Base-by-base conservation (phyloP, 1,140 invertebrate species). In the Amphibalanus amphitrite region DNA sequence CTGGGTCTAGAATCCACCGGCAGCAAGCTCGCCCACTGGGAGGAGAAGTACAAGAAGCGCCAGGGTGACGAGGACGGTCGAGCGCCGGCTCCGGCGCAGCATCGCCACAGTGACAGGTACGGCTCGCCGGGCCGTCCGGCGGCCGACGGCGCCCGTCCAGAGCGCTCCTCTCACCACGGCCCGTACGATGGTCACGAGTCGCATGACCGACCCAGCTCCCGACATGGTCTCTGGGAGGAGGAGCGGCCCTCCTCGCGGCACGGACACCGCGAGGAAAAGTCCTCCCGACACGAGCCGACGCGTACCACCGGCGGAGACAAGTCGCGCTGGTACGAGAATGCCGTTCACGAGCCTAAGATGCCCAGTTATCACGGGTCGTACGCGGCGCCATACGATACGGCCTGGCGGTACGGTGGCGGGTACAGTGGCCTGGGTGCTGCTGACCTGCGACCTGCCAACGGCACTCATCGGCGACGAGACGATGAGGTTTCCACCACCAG, bases 1-100 rank as follows among this genome's bases (percentile, higher is more conserved):
- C 26, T 26, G 1, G 65, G 65, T 25, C 26, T 28, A 8, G 65
- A 67, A 10, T 0, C 65, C n/a, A 28, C 65, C n/a, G 28, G 26
- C n/a, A 67, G 65, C 65, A 67, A 67, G 65, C n/a, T 67, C 6
- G n/a, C 28, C 10, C 65, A 67, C 26, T 67, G 65, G 65, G 65
- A 67, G 65, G 65, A 67, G 65, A 67, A 67, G 65, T 67, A 67
- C 23, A 28, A 28, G n/a, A n/a, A 20, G 47, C 47, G 47, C 1
- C 47, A 59, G 13, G 13, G 47, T 23, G 47, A 59, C 10, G 47
- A 59, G 47, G 47, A 59, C 10, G 47, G 47, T 3, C 47, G 47
- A 1, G 47, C 47, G 47, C 47, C 47, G 47, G 6, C 33, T 4
- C 33, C 33, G 47, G 13, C 10, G 47, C 47, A 13, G 47, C 47